Evolutionary conservation across 2,113 vertebrate species (phyloP), one percentile per base, ranked within the genome.

Genomic region (Ageneiosus marmoratus): DNA sequence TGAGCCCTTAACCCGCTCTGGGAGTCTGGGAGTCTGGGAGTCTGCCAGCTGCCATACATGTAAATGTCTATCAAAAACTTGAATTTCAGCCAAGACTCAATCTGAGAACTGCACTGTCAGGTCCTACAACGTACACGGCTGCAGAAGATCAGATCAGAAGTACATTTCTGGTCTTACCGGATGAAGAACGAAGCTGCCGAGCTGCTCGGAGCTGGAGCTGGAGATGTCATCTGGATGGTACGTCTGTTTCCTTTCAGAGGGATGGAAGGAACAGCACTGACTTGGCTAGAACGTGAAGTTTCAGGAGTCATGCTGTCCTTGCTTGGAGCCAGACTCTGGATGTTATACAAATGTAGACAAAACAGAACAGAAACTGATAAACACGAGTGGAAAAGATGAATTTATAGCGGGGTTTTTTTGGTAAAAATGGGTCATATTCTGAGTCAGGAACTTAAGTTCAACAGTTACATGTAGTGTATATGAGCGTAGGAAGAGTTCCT

Each of bases 181-280:
- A 86, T 69, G 80, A 88, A 84, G 82, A 88, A 88, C 16, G 87
- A 84, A 16, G 84, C 55, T 51, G 87, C 84, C 24, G 76, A 74
- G 76, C 76, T 77, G 75, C 75, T 62, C 16, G 84, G 84, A 51
- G 87, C 51, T 4, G 62, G 27, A 53, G 73, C 7, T 9, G 72
- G 58, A 20, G 79, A 22, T 34, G 53, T 79, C 53, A n/a, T n/a
- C 46, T 10, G 76, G 72, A 8, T 88, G 62, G 51, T 69, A 9
- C 20, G 51, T 37, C 53, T 84, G 18, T 13, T 44, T 41, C 29
- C 67, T 65, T 69, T 65, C 34, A 56, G 63, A 79, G 75, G 29
- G 29, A 76, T 2, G 41, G 74, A 46, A 24, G 78, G 51, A 77
- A 58, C 1, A 24, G 60, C 13, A 24, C 50, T 63, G 29, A 24